phyloP scores from a whole-genome alignment of 2,797 vertebrate species.

The Phyllotis vaccarum region DNA sequence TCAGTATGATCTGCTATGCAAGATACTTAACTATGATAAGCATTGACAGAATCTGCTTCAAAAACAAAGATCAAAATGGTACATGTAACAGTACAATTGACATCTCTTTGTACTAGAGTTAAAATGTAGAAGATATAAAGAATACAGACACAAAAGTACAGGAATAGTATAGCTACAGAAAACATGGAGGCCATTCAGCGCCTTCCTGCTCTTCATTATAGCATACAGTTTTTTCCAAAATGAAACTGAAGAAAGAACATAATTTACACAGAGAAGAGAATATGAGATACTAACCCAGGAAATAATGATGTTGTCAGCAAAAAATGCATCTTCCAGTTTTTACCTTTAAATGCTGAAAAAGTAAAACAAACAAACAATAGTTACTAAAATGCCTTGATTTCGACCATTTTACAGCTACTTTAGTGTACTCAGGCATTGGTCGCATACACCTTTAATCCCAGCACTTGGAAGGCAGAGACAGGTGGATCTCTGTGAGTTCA shows the following conservation, averaged over 20 bases:
- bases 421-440: not conserved
- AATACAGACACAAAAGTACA: not conserved
- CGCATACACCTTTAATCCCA: not conserved
- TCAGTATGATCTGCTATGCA: not conserved
- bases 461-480: not conserved
- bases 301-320: conserved; percentile 94
- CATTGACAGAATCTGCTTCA: conserved; percentile 41
- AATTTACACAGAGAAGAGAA: conserved; percentile 52
- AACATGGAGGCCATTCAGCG: not conserved
- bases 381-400: conserved; percentile 56
- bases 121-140: not conserved
- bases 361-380: conserved; percentile 14
- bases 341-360: conserved; percentile 93
- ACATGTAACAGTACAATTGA: not conserved
- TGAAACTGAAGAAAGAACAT: conserved; percentile 16
- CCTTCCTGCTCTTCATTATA: conserved; percentile 11
- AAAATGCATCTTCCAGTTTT: conserved; percentile 96
- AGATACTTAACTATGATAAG: not conserved
- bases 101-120: conserved; percentile 14
- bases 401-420: conserved; percentile 22
- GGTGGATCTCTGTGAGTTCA: not conserved
- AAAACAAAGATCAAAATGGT: conserved; percentile 25
- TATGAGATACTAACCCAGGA: conserved; percentile 90
- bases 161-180: not conserved
- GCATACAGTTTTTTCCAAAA: not conserved